phyloP scores from a whole-genome alignment of 2,888 invertebrate species.

The Plagodis pulveraria region DNA sequence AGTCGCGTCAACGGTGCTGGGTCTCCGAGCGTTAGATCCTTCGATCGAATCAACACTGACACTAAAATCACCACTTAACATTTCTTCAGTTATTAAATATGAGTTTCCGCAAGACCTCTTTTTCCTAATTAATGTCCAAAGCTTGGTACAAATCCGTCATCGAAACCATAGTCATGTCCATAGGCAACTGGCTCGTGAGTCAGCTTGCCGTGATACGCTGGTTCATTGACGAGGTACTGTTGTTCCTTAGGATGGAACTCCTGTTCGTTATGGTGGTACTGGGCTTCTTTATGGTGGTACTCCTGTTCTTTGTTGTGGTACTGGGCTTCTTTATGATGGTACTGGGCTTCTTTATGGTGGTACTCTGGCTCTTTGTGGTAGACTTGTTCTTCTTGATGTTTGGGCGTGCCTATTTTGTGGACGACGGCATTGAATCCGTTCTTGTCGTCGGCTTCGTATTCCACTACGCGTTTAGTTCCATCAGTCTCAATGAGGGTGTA shows the following conservation, averaged over 20 bases:
- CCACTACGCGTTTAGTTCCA: constrained; percentile 85
- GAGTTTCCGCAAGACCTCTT: too few relatives aligned
- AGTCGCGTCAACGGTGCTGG: too few relatives aligned
- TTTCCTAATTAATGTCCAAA: constrained; percentile 53
- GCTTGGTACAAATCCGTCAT: constrained; percentile 68
- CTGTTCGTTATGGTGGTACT: constrained; percentile 32
- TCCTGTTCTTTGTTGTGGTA: constrained; percentile 32
- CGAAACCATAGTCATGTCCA: constrained; percentile 60
- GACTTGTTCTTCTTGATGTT: constrained; percentile 52
- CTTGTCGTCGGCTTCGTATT: constrained; percentile 85
- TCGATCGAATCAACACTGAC: too few relatives aligned
- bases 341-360: constrained; percentile 19
- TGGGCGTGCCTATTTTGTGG: constrained; percentile 80
- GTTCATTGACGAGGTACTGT: constrained; percentile 27
- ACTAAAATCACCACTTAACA: too few relatives aligned
- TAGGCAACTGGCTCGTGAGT: constrained; percentile 51
- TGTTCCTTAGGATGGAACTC: constrained; percentile 29
- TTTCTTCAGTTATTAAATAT: too few relatives aligned
- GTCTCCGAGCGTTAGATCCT: too few relatives aligned
- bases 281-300: constrained; percentile 32
- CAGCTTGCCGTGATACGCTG: constrained; percentile 39
- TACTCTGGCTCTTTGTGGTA: constrained; percentile 39
- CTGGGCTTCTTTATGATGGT: constrained; percentile 26
- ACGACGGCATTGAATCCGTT: constrained; percentile 86
- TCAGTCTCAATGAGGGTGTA: constrained; percentile 85